These are phyloP conservation scores for Nematopogon swammerdamellus DNA, from an alignment of 2,888 invertebrate genomes.

Conservation along the genomic window DNA sequence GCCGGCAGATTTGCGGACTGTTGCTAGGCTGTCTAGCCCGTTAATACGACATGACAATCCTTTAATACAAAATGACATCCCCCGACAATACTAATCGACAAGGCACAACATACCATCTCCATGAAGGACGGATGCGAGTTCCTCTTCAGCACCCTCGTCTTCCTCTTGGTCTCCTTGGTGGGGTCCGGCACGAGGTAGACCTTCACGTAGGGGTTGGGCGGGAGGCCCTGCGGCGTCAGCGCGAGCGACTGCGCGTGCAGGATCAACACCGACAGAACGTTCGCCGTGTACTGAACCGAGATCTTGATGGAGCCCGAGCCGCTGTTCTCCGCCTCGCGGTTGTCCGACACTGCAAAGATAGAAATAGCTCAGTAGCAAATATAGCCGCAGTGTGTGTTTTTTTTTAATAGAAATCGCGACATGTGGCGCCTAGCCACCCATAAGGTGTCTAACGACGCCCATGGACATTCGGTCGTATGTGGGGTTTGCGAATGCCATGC, in stretches of 20 bases:
- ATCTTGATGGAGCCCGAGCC: constrained; percentile 45
- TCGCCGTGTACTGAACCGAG: constrained; percentile 47
- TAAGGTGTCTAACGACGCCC: too few species aligned
- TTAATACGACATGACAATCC: too few species aligned
- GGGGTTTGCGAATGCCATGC: too few species aligned
- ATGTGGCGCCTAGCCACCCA: too few species aligned
- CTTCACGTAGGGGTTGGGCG: constrained; percentile 88
- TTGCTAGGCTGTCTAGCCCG: too few species aligned
- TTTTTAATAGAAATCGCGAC: too few species aligned
- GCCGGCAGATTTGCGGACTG: too few species aligned
- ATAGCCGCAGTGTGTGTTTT: too few species aligned
- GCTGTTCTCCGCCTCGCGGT: constrained; percentile 26
- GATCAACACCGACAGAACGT: constrained; percentile 46
- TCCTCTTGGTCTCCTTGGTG: constrained; percentile 89
- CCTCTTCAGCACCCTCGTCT: constrained; percentile 89
- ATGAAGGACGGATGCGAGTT: constrained; percentile 97
- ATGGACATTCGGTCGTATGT: too few species aligned
- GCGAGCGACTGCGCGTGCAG: constrained; percentile 90
- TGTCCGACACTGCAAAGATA: constrained; percentile 24
- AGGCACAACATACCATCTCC: constrained; percentile 98
- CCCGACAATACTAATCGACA: too few species aligned
- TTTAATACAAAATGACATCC: too few species aligned
- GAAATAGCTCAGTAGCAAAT: too few species aligned
- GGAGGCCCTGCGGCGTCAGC: constrained; percentile 72
- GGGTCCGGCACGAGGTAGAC: constrained; percentile 91